Conservation (phyloP, 2,888 invertebrate species). For the Cremastobaeus sp. region DNA sequence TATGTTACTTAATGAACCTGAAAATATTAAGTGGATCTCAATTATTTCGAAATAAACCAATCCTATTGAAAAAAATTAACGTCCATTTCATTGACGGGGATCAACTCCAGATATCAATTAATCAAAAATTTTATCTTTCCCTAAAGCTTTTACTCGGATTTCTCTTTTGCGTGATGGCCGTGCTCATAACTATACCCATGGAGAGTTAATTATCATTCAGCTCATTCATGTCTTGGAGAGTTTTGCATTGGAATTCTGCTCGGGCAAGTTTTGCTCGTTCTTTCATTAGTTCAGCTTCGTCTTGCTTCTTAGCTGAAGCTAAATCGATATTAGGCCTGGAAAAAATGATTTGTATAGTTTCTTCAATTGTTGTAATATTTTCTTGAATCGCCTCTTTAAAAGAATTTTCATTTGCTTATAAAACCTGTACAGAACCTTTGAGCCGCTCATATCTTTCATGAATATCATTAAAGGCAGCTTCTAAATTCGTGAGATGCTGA, state of each 20-base stretch:
- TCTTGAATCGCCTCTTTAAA: conserved; percentile 85
- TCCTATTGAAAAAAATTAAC: conserved; percentile 24
- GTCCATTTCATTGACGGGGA: conserved; percentile 4
- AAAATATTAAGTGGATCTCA: conserved; percentile 19
- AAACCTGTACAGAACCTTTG: conserved; percentile 81
- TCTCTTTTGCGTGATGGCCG: no score
- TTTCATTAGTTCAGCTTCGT: conserved; percentile 86
- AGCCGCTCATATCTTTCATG: conserved; percentile 82
- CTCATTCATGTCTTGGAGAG: conserved; percentile 89
- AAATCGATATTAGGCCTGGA: conserved; percentile 75
- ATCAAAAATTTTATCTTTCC: conserved; percentile 94
- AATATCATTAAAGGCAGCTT: conserved; percentile 77
- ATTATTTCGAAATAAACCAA: conserved; percentile 28
- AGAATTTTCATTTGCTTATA: conserved; percentile 31
- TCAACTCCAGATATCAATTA: conserved; percentile 86
- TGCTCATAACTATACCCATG: no score
- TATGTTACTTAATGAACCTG: conserved; percentile 13
- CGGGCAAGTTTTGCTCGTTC: conserved; percentile 84
- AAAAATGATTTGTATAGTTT: not conserved
- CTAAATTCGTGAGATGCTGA: conserved; percentile 75
- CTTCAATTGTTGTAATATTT: conserved; percentile 85
- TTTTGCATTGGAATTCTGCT: conserved; percentile 80
- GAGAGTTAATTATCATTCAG: conserved; percentile 94
- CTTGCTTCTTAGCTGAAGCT: conserved; percentile 25
- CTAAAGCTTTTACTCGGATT: conserved; percentile 94